Conservation (phyloP, 2,888 invertebrate genomes). For the Lasioglossum marginatum region DNA sequence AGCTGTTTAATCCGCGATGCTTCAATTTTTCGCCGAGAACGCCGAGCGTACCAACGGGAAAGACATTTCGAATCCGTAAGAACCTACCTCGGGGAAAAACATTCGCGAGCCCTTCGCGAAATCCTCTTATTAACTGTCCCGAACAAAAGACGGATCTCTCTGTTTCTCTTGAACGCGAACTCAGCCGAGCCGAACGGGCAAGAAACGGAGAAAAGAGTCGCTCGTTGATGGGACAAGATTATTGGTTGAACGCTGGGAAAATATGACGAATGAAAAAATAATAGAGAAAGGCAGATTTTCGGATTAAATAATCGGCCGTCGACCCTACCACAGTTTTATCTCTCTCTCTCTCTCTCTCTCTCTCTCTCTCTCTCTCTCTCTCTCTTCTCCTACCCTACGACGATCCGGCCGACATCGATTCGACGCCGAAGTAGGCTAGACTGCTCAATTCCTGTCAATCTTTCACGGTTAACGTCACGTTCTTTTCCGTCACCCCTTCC, state of each 20-base stretch:
- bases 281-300: background rate
- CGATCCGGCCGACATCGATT: slow-evolving; percentile 38
- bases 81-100: background rate
- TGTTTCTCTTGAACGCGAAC: background rate
- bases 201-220: background rate
- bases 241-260: background rate
- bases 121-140: slow-evolving; percentile 8
- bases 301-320: slow-evolving; percentile 1
- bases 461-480: slow-evolving; percentile 44
- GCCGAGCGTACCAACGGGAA: too few species aligned
- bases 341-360: background rate
- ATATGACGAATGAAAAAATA: background rate
- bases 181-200: background rate
- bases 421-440: slow-evolving; percentile 44
- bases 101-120: background rate
- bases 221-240: background rate
- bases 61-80: background rate
- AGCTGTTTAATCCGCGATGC: slow-evolving; percentile 26
- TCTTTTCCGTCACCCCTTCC: background rate
- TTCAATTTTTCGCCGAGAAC: slow-evolving; percentile 4
- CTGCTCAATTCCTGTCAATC: slow-evolving; percentile 56
- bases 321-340: background rate
- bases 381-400: background rate
- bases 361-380: background rate
- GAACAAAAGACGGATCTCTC: background rate